Base-by-base conservation (phyloP, 2,797 vertebrate genomes). In the Cyprinella venusta region DNA sequence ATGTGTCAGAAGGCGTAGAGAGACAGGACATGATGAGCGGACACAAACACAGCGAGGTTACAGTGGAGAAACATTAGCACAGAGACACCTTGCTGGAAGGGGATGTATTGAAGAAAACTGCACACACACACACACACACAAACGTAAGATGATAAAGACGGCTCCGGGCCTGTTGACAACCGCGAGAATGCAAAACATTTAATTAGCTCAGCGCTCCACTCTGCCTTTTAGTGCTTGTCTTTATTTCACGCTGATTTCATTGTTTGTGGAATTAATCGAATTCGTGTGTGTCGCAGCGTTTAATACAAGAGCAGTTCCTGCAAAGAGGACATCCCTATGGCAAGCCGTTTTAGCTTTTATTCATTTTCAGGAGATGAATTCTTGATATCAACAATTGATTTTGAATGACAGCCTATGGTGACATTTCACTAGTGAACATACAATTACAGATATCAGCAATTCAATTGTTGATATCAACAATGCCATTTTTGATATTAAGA, bases 201-300 rank as follows among this genome's bases (percentile, higher is more conserved):
- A 93, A 94, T 94, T 93, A 94, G 92, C 90, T 70, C 80, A 26
- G 87, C 89, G 89, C 92, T 92, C 91, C 87, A 90, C 90, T 92
- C 90, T 85, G 89, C 68, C 69, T 87, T 92, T 91, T 88, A 90
- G 90, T 92, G 86, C 90, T 84, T 86, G 50, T 89, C 81, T 64
- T 90, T 88, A 90, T 93, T 89, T 91, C 86, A 81, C 84, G 87
- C 89, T 88, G 90, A 93, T 94, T 93, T 90, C 90, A 91, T 91
- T 93, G 92, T 94, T 93, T 93, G 76, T 69, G 89, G 90, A 90
- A 90, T 85, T 89, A 92, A 93, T 90, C 84, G 89, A 92, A 91
- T 90, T 89, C 90, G 76, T 81, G 79, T 93, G 91, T 89, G 93
- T 94, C 86, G 90, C 86, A 93, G 93, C 92, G 85, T 18, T 87